Evolutionary conservation across 2,888 invertebrate species (phyloP).

Genomic region (Desoria tigrina): DNA sequence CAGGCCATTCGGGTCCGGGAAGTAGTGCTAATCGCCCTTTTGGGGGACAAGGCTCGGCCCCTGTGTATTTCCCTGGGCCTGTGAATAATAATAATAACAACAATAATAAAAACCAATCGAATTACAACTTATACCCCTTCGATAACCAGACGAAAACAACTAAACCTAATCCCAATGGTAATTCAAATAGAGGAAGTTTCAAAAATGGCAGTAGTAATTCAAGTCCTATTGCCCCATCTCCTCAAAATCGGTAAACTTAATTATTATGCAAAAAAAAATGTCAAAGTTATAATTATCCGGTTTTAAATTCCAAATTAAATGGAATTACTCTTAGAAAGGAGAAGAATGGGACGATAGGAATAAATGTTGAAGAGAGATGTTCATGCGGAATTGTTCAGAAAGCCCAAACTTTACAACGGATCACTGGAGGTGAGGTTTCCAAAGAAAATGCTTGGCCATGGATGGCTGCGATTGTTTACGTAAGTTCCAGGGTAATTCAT

Average conservation of each 20-base stretch:
- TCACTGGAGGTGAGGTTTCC: constrained; percentile 35
- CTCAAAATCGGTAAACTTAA: no score
- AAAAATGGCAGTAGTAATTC: no score
- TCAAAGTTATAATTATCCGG: no score
- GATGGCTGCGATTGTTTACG: constrained; percentile 41
- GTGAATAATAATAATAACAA: not conserved
- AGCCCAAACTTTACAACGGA: constrained; percentile 26
- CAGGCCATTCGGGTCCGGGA: no score
- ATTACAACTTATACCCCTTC: no score
- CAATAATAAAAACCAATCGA: not conserved
- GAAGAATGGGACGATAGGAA: not conserved
- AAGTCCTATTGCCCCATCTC: no score
- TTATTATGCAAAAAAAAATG: no score
- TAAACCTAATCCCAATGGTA: not conserved
- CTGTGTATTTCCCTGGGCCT: not conserved
- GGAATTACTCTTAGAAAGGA: not conserved
- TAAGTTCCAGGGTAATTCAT: constrained; percentile 8
- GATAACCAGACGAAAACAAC: not conserved
- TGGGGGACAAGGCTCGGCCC: no score
- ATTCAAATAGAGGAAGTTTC: no score
- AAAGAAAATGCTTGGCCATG: constrained; percentile 44
- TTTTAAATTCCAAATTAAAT: no score
- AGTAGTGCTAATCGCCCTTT: no score
- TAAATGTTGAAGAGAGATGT: constrained; percentile 24
- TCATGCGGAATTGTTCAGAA: constrained; percentile 29